Evolutionary conservation across 1,140 invertebrate genomes (phyloP).

Genomic region (Diabrotica undecimpunctata): DNA sequence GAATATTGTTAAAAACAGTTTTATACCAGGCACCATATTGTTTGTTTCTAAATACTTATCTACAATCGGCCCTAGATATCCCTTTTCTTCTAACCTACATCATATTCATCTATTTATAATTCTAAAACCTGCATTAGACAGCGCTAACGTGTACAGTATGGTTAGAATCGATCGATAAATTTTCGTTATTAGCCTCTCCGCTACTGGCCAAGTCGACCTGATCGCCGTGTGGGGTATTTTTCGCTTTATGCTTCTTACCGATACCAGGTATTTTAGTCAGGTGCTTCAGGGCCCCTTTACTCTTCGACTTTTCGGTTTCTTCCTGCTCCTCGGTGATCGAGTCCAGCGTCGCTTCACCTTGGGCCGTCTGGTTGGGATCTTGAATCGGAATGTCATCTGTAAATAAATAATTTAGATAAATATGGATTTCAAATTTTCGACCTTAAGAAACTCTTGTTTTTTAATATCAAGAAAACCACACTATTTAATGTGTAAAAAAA

Average conservation of each 20-base stretch:
- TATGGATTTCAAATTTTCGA: too few relatives aligned
- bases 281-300: conserved; percentile 42
- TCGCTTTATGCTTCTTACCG: conserved; percentile 43
- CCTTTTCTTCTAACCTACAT: background rate
- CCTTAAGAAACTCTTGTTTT: too few relatives aligned
- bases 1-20: too few relatives aligned
- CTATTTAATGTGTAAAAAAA: too few relatives aligned
- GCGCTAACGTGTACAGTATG: conserved; percentile 44
- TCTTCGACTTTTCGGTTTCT: conserved; percentile 38
- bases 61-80: too few relatives aligned
- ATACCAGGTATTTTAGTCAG: conserved; percentile 45
- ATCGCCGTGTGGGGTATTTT: conserved; percentile 31
- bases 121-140: conserved; percentile 29
- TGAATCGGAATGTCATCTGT: conserved; percentile 48
- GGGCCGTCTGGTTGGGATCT: conserved; percentile 33
- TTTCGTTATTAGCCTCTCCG: conserved; percentile 28
- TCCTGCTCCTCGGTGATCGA: conserved; percentile 46
- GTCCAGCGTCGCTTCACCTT: conserved; percentile 35
- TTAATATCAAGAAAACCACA: too few relatives aligned
- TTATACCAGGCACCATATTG: too few relatives aligned
- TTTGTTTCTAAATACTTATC: too few relatives aligned
- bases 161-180: conserved; percentile 28
- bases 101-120: background rate
- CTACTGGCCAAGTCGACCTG: conserved; percentile 25
- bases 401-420: background rate